Base-by-base conservation (phyloP, 2,888 invertebrate species). In the Teleogryllus oceanicus region DNA sequence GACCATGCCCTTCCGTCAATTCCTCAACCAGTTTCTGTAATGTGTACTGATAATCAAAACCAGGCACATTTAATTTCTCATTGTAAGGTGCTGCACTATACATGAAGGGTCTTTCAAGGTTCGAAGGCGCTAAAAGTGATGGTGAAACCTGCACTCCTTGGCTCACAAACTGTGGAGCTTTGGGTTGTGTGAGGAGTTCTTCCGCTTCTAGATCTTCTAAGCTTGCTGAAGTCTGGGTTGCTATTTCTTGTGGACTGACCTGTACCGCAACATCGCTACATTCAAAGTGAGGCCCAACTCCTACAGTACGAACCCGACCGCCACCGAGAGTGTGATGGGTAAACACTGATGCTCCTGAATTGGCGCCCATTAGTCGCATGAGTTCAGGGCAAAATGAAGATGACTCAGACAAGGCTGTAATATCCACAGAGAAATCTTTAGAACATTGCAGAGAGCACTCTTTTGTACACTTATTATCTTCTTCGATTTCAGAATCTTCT, bases 361-460 rank as follows among this genome's bases (percentile, higher is more conserved):
- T 80, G 5, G 81, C 81, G 12, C 76, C 80, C n/a, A 74, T 80
- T 49, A 82, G 78, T 2, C 78, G 80, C 51, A 78, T 50, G 20
- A 81, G 74, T 62, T 82, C 81, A 12, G 82, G 80, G 37, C 81
- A 81, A 76, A 80, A 78, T 13, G 82, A 82, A 2, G 79, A 62
- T 18, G 62, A 62, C 75, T 80, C 78, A 2, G 80, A 81, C 21
- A 76, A n/a, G 16, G 49, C 78, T 75, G 49, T 50, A 21, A 79
- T 18, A 49, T 62, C 62, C 8, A 78, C 20, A 20, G 21, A 62
- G 49, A 75, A 75, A 8, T 49, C 8, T 8, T 37, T 37, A 5
- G 37, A 37, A 37, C 37, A 37, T 37, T 37, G 37, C 8, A 37
- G 37, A 37, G 37, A 37, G 24, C 75, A 75, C 10, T 37, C 51